Evolutionary conservation across 2,797 vertebrate genomes (phyloP).

Genomic region (Microchirus variegatus): DNA sequence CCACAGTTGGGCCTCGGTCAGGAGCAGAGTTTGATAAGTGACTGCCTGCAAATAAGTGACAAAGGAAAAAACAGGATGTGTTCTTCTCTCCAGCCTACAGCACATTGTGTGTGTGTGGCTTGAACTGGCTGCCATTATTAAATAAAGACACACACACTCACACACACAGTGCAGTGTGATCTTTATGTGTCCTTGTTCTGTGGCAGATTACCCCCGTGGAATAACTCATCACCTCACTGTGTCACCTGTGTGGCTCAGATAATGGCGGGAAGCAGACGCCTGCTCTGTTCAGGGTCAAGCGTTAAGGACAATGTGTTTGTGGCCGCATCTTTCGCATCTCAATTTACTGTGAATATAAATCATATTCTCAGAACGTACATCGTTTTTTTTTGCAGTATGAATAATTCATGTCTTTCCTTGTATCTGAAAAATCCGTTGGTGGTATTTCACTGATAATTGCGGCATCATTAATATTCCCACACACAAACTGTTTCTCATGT

Average conservation of each 20-base stretch:
- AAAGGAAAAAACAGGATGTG: conserved; percentile 7
- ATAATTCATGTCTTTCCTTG: not conserved
- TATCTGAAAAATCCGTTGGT: not conserved
- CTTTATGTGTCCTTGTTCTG: conserved; percentile 31
- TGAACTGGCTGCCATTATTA: conserved; percentile 45
- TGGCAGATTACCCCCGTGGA: conserved; percentile 4
- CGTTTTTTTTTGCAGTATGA: not conserved
- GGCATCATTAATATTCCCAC: too few species aligned
- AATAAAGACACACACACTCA: conserved; percentile 34
- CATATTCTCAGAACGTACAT: too few species aligned
- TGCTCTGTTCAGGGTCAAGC: conserved; percentile 5
- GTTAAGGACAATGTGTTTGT: not conserved
- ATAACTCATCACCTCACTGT: conserved; percentile 9
- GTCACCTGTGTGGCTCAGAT: not conserved
- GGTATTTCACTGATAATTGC: not conserved
- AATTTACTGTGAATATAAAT: not conserved
- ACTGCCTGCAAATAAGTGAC: conserved; percentile 26
- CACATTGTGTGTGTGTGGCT: conserved; percentile 15
- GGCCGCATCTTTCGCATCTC: not conserved
- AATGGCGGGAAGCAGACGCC: not conserved
- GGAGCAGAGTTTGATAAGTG: conserved; percentile 16
- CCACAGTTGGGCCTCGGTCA: conserved; percentile 8
- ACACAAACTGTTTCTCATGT: too few species aligned
- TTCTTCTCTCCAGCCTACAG: conserved; percentile 1
- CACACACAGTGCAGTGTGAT: conserved; percentile 18